A percentile compares a stretch with the other conserved stretches of the same genome.
phyloP scores from a whole-genome alignment of 2,113 vertebrate genomes.

The Archocentrus centrarchus region DNA sequence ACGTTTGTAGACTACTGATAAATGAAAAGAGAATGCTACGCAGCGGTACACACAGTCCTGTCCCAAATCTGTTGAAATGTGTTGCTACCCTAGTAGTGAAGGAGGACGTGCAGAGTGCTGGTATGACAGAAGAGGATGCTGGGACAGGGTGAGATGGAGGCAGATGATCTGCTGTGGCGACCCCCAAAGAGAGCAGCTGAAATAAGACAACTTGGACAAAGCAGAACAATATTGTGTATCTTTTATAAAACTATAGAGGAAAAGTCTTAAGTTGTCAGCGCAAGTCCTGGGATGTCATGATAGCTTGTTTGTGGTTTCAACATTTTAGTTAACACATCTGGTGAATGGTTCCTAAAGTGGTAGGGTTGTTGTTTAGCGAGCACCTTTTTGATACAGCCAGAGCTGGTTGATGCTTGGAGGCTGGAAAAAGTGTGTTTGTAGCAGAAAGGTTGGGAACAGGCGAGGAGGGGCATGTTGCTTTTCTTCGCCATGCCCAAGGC shows the following conservation, averaged over 20 bases:
- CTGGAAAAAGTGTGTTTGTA: slow-evolving; percentile 28
- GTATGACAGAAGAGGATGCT: background rate
- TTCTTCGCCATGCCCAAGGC: slow-evolving; percentile 74
- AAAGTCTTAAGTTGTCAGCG: background rate
- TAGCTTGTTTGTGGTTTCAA: background rate
- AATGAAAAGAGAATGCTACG: background rate
- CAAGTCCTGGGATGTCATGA: background rate
- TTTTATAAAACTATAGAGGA: background rate
- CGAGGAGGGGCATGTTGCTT: slow-evolving; percentile 37
- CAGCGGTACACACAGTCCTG: background rate
- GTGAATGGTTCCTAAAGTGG: background rate
- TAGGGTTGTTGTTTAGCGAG: background rate
- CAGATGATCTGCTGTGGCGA: too few species aligned
- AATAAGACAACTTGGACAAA: too few species aligned
- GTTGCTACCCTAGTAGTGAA: background rate
- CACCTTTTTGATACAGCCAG: slow-evolving; percentile 1
- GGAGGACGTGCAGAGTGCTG: too few species aligned
- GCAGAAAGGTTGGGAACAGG: background rate
- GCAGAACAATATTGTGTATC: too few species aligned
- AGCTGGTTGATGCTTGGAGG: background rate
- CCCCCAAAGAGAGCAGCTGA: too few species aligned
- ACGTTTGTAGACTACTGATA: background rate
- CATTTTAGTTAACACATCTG: background rate
- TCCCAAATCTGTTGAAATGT: background rate
- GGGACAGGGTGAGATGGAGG: background rate